Evolutionary conservation across 1,140 invertebrate species (phyloP), one percentile per base, ranked within the genome.

Genomic region (Drosophila sproati): DNA sequence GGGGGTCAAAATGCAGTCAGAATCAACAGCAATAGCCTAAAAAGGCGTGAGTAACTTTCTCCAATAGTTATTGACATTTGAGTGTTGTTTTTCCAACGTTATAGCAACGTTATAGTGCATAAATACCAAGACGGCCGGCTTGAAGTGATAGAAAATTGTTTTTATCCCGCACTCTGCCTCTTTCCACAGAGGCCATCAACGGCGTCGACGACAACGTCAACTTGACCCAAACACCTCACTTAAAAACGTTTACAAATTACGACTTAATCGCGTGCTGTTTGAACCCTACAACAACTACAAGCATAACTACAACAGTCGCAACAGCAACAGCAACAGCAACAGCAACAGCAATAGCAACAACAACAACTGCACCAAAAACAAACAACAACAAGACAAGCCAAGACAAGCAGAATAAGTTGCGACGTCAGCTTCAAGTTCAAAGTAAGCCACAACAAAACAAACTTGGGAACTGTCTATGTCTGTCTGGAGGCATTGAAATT

Each of bases 221-320:
- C 80, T 83, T 85, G 81, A 85, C 81, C 81, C 80, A 80, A 83
- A 77, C 81, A 85, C 80, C 81, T 83, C 77, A 82, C 72, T 77
- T 77, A 82, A 83, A 79, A 79, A 66, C 69, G 59, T 82, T 82
- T 82, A 85, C 80, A 85, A 83, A 82, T 83, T 79, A 85, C 80
- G 80, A 72, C 81, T 83, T 83, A 83, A 83, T 83, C 81, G 81
- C 81, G 81, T 82, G 81, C 80, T 82, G 80, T 69, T 80, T 82
- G 80, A 82, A 73, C 77, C 68, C 73, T 47, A 51, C 63, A 60
- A 69, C 64, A 69, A 60, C 60, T 45, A 41, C 43, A 68, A 54
- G 59, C 39, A 41, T 39, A 56, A 51, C 35, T 34, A 52, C 20
- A 71, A 35, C 37, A 68, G 73, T 34, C 31, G 41, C 73, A 69